A percentile compares a stretch with the other conserved stretches of the same genome.
Evolutionary conservation across 2,113 vertebrate genomes (phyloP).

Genomic region (Gopherus flavomarginatus): DNA sequence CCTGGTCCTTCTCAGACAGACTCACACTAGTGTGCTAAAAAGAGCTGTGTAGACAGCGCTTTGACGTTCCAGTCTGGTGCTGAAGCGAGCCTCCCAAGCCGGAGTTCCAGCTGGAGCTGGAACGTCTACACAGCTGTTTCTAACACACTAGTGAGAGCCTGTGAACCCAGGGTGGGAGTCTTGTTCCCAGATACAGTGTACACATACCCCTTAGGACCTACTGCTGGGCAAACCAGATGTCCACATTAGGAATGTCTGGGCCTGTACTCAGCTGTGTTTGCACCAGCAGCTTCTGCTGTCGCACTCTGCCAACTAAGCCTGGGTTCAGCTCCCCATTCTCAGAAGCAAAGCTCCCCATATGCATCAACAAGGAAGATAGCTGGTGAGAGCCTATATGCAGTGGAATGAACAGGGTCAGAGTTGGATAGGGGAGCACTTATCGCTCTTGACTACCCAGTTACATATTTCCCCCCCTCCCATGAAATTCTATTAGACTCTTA

Average conservation of each 20-base stretch:
- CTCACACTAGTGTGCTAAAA: background rate
- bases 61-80: background rate
- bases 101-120: background rate
- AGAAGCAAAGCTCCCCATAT: background rate
- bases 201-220: background rate
- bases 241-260: fast-evolving
- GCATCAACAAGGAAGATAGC: background rate
- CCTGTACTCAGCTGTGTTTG: background rate
- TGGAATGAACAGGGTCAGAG: background rate
- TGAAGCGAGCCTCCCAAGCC: background rate
- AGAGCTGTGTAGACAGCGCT: background rate
- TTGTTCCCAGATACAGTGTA: background rate
- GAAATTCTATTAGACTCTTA: too few species aligned
- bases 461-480: fast-evolving
- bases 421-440: background rate
- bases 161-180: background rate
- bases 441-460: background rate
- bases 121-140: background rate
- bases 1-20: background rate
- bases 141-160: background rate
- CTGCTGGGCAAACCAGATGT: background rate
- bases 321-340: background rate
- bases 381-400: background rate
- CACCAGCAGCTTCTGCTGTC: background rate
- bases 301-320: background rate